Evolutionary conservation across 2,113 vertebrate species (phyloP), one percentile per base, ranked within the genome.

Genomic region (Serranochromis macrocephalus): DNA sequence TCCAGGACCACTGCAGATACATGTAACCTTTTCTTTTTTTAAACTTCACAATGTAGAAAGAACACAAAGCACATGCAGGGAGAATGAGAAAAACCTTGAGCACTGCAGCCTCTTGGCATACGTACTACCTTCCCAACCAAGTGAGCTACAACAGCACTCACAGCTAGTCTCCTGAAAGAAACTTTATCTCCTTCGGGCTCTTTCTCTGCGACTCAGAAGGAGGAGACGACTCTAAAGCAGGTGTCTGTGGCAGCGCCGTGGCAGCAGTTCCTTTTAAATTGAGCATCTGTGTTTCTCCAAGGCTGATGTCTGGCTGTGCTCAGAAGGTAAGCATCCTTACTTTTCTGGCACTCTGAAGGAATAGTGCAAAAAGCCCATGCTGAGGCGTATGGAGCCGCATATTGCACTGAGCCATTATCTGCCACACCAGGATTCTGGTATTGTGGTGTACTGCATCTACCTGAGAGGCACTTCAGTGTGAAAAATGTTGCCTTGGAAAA

Each of bases 41-140:
- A 33, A 11, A 33, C 31, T 63, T 63, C 1, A 12, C 4, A 68
- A 33, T 0, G 19, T 40, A 13, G 5, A 71, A 40, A 71, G 0
- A 40, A 36, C 31, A 12, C 31, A n/a, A 66, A 71, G 36, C 19
- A 40, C 36, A 14, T 40, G 36, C 19, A 1, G 19, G 11, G 2
- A 36, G 36, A 71, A 42, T 3, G 36, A 66, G 58, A 63, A 36
- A 71, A 71, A 42, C n/a, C 7, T 24, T 24, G 66, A 14, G n/a
- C 38, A 16, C 66, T 45, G 38, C 66, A 71, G 38, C 38, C 7
- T 71, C 45, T 42, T 42, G 66, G 5, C 66, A 16, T 45, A 71
- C 5, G 38, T 14, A 0, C 7, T 24, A 42, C n/a, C 2, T 71
- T 40, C n/a, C 42, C 66, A 71, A 42, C 38, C 38, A 0, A 71